Evolutionary conservation across 2,888 invertebrate species (phyloP).

Genomic region (Galerucella pusilla): DNA sequence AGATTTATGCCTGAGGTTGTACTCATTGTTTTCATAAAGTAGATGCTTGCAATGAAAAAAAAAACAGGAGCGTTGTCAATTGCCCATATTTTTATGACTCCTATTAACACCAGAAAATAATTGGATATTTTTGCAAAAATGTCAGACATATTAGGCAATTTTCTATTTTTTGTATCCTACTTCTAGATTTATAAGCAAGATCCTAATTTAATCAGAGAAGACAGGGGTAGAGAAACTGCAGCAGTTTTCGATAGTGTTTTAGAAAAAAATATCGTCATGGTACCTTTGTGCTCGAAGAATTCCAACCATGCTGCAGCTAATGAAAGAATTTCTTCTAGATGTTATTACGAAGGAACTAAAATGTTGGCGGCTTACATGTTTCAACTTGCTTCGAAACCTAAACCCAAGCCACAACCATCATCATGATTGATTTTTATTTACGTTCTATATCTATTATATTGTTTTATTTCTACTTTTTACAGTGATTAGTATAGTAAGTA

Average conservation of each 20-base stretch:
- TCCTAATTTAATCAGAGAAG: slow-evolving; percentile 65
- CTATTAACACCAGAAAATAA: too few species aligned
- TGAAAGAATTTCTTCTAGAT: slow-evolving; percentile 63
- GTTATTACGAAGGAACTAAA: slow-evolving; percentile 65
- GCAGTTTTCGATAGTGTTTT: slow-evolving; percentile 62
- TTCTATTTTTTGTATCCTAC: slow-evolving; percentile 25
- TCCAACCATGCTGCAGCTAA: slow-evolving; percentile 59
- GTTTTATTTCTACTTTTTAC: not conserved
- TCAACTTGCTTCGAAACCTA: slow-evolving; percentile 47
- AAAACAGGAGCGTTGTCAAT: too few species aligned
- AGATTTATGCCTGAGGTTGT: too few species aligned
- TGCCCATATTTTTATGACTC: too few species aligned
- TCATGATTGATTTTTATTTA: not conserved
- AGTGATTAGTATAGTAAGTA: too few species aligned
- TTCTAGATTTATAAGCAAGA: slow-evolving; percentile 65
- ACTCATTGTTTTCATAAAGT: too few species aligned
- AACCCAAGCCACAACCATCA: not conserved
- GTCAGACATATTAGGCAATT: too few species aligned
- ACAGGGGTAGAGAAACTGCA: slow-evolving; percentile 60
- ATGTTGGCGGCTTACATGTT: slow-evolving; percentile 64
- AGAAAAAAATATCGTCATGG: slow-evolving; percentile 62
- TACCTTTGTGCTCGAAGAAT: slow-evolving; percentile 61
- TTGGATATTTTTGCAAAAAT: too few species aligned
- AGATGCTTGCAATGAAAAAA: too few species aligned
- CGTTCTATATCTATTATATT: not conserved